Evolutionary conservation across 2,797 vertebrate species (phyloP).

Genomic region (Thamnophis elegans): DNA sequence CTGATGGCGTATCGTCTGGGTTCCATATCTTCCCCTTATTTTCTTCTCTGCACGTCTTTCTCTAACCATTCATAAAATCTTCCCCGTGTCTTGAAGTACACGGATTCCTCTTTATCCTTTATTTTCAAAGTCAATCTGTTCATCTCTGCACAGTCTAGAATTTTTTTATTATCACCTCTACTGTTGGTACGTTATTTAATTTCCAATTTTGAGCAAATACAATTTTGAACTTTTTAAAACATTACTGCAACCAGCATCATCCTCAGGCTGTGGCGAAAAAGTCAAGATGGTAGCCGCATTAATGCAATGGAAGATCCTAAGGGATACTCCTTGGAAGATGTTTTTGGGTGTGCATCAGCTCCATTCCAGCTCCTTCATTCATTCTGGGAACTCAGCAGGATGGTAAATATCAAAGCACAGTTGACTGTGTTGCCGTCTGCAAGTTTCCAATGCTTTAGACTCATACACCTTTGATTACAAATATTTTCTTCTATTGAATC

Average conservation of each 20-base stretch:
- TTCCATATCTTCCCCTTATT: too few species aligned
- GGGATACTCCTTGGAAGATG: background rate
- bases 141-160: too few species aligned
- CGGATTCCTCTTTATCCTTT: too few species aligned
- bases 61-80: too few species aligned
- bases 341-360: background rate
- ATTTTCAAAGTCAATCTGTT: too few species aligned
- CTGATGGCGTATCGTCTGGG: too few species aligned
- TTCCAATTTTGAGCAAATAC: too few species aligned
- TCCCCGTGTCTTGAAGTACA: too few species aligned
- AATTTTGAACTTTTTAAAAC: background rate
- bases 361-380: background rate
- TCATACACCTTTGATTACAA: background rate
- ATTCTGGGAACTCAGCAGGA: background rate
- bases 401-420: background rate
- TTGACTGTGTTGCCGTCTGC: background rate
- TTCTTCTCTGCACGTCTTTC: too few species aligned
- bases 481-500: background rate
- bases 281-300: background rate
- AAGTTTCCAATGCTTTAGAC: background rate
- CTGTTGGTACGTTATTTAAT: too few species aligned
- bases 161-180: too few species aligned
- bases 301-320: background rate
- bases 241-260: background rate
- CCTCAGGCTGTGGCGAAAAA: too few species aligned